Evolutionary conservation across 1,140 invertebrate species (phyloP), one percentile per base, ranked within the genome.

Genomic region (Rhopalosiphum padi): DNA sequence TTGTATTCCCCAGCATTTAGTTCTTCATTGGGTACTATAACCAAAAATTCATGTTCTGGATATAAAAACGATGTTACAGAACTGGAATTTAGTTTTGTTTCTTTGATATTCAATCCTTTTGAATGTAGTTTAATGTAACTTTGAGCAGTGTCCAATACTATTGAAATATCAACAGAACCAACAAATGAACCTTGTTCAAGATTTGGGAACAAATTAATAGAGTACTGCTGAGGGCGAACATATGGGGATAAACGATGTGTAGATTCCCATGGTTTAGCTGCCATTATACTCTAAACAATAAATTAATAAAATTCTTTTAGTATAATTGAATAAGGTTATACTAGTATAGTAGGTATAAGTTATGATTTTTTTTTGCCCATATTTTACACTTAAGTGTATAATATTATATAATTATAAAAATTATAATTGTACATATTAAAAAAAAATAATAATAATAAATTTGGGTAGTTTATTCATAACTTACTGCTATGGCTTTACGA

Each of bases 221-320:
- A 96, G 95, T 99, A 99, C 94, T 97, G 96, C 1, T 96, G 94
- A 0, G 98, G 98, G 25, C 95, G 95, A 1, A 98, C 96, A 93
- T 96, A 95, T 18, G 95, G 95, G 0, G 98, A 96, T 83, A 99
- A 95, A 51, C 97, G 96, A 94, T 96, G 96, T 91, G 95, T 94
- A 15, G 94, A 94, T 92, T 95, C 94, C 95, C 95, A 95, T 21
- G 94, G 94, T 43, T 94, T 92, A 6, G 35, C 51, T 51, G 89
- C 60, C 53, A 82, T 88, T 37, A 87, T 82, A 18, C 43, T 43
- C 94, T 94, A 86, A 60, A 94, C 48, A 90, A 90, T 11, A 41
- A 55, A 55, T 30, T 15, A n/a, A n/a, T 8, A n/a, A n/a, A n/a
- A 18, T 77, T 11, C 15, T 30, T 77, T 18, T n/a, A 77, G 60